phyloP scores from a whole-genome alignment of 2,113 vertebrate species.

The Talpa occidentalis region DNA sequence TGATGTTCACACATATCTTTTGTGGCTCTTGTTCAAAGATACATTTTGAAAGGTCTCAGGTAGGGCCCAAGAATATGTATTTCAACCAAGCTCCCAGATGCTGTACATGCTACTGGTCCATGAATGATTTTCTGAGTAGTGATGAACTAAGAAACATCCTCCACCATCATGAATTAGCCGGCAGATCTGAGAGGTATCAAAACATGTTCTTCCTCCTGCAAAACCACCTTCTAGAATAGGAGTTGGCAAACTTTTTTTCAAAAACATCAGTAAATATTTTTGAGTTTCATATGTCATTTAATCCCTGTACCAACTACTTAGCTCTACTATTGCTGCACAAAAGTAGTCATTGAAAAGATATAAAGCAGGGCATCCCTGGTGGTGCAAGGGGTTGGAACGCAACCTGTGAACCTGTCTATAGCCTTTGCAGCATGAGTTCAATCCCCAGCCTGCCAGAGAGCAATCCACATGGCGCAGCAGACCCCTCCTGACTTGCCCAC shows the following conservation, averaged over 20 bases:
- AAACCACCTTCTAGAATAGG: neutral
- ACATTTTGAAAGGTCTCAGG: neutral
- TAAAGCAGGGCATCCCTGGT: too few species aligned
- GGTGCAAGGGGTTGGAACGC: too few species aligned
- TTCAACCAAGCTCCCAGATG: neutral
- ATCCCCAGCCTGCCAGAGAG: too few species aligned
- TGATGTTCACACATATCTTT: neutral
- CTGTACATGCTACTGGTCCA: accelerated
- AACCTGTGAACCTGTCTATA: too few species aligned
- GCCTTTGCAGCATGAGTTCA: too few species aligned
- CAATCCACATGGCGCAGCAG: too few species aligned
- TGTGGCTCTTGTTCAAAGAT: neutral
- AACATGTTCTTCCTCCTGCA: neutral
- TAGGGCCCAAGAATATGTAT: neutral
- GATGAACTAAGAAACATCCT: neutral
- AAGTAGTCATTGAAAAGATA: neutral
- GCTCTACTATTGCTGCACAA: neutral
- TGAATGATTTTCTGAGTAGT: neutral
- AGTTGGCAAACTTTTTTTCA: neutral
- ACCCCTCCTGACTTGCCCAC: too few species aligned
- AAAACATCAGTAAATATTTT: neutral
- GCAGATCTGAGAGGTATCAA: neutral
- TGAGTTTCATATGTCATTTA: neutral
- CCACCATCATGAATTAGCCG: neutral
- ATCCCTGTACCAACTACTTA: neutral